These are phyloP conservation scores for Unio pictorum DNA, from an alignment of 2,888 invertebrate species.

Conservation along the genomic window DNA sequence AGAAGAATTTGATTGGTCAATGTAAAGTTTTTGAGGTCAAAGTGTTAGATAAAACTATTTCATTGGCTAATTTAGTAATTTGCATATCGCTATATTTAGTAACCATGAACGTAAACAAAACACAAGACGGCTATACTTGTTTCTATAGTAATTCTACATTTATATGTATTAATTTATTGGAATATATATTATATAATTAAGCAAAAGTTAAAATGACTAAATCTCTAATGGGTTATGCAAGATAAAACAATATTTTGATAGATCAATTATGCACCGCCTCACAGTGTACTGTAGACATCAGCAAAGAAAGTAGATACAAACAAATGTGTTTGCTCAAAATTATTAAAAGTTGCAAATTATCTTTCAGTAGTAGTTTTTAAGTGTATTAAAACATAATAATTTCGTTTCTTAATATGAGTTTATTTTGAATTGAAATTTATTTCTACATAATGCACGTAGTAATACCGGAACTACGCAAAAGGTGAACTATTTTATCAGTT, in stretches of 20 bases:
- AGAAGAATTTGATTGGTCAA: too few species aligned
- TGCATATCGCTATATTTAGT: constrained; percentile 41
- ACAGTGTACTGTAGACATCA: constrained; percentile 5
- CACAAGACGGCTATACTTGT: too few species aligned
- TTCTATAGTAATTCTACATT: too few species aligned
- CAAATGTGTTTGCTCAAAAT: neutral
- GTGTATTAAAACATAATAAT: too few species aligned
- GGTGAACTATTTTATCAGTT: constrained; percentile 28
- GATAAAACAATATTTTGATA: constrained; percentile 17
- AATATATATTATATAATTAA: too few species aligned
- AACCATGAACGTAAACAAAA: constrained; percentile 28
- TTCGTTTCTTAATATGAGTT: too few species aligned
- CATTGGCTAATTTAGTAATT: constrained; percentile 32
- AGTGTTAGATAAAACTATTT: neutral
- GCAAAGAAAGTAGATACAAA: constrained; percentile 4
- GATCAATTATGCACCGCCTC: constrained; percentile 21
- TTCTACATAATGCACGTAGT: constrained; percentile 1
- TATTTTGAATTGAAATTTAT: too few species aligned
- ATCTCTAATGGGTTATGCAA: neutral
- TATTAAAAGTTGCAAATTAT: too few species aligned
- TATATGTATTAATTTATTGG: too few species aligned
- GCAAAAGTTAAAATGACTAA: too few species aligned
- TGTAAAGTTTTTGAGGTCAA: too few species aligned
- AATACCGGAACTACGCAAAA: constrained; percentile 11
- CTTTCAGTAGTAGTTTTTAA: too few species aligned